A percentile compares a stretch with the other conserved stretches of the same genome.
These are phyloP conservation scores for Hecatera dysodea DNA, from an alignment of 2,888 invertebrate species.

Conservation along the genomic window DNA sequence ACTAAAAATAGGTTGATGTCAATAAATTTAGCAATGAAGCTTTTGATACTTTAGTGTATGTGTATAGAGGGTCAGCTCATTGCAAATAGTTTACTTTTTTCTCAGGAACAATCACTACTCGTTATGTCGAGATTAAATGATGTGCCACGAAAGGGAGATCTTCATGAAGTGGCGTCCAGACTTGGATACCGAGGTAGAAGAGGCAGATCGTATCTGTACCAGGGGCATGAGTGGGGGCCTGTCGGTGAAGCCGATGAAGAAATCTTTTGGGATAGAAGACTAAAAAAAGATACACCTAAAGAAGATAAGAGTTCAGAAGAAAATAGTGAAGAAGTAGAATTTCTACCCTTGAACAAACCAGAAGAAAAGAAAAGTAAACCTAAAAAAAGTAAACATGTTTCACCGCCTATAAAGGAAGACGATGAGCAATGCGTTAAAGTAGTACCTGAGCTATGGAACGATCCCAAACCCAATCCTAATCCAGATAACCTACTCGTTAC, in stretches of 20 bases:
- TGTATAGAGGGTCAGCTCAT: neutral
- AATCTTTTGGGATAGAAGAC: constrained; percentile 52
- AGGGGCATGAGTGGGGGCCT: constrained; percentile 82
- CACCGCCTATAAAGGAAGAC: neutral
- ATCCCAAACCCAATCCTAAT: constrained; percentile 9
- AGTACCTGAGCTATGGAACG: constrained; percentile 33
- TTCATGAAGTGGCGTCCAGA: constrained; percentile 74
- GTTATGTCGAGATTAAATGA: constrained; percentile 71
- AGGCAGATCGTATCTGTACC: constrained; percentile 81
- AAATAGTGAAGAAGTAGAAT: constrained; percentile 28
- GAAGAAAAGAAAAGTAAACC: neutral
- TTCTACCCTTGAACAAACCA: neutral
- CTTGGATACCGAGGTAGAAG: constrained; percentile 73
- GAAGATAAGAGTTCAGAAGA: constrained; percentile 17
- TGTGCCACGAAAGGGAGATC: constrained; percentile 71
- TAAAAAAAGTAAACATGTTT: neutral
- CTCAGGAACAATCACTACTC: constrained; percentile 64
- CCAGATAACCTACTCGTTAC: constrained; percentile 11
- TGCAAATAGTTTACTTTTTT: constrained; percentile 16
- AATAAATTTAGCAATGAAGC: neutral
- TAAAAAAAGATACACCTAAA: neutral
- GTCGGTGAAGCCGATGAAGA: constrained; percentile 74
- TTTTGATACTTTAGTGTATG: neutral
- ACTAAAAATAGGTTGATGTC: neutral
- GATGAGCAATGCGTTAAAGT: constrained; percentile 17